Conservation (phyloP, 2,888 invertebrate species). For the Brenthis daphne region DNA sequence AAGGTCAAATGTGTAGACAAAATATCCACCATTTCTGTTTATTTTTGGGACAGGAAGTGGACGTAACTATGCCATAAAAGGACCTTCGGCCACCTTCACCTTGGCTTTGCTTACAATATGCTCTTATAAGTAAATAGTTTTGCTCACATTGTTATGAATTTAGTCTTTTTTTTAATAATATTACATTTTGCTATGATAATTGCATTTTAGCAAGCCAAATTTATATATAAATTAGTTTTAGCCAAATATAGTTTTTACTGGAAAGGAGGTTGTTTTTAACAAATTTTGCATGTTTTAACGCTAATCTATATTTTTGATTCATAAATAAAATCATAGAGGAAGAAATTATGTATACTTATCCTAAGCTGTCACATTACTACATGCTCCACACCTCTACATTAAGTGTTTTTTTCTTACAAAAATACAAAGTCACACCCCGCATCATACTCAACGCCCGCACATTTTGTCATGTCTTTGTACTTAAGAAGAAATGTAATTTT, state of each 20-base stretch:
- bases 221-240: too few species aligned
- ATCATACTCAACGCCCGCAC: slow-evolving; percentile 5
- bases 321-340: too few species aligned
- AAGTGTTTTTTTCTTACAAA: not conserved
- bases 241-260: too few species aligned
- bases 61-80: slow-evolving; percentile 3
- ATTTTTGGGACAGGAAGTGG: not conserved
- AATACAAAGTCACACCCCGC: not conserved
- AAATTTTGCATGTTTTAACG: too few species aligned
- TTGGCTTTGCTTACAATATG: not conserved
- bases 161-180: not conserved
- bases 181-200: too few species aligned
- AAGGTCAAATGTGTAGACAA: not conserved
- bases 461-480: not conserved
- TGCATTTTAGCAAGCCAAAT: too few species aligned
- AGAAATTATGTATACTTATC: too few species aligned
- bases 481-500: not conserved
- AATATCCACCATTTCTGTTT: not conserved
- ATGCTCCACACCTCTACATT: too few species aligned
- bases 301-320: too few species aligned
- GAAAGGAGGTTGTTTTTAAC: too few species aligned
- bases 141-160: not conserved
- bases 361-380: too few species aligned
- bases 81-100: not conserved
- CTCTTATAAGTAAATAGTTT: not conserved